Base-by-base conservation (phyloP, 2,888 invertebrate species). In the Pyrgus malvae region DNA sequence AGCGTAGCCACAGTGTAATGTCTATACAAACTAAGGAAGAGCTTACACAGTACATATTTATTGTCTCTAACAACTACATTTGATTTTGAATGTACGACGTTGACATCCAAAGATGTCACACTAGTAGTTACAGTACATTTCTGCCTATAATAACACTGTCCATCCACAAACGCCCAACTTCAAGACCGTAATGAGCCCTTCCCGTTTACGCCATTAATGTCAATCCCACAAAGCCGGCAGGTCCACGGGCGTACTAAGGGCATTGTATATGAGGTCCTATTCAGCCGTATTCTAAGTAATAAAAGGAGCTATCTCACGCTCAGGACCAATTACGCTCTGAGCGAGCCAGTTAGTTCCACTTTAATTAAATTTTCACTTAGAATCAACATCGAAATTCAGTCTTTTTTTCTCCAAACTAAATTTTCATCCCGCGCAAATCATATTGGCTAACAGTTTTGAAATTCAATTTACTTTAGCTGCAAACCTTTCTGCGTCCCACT, bases 251-350 rank as follows among this genome's bases (percentile, higher is more conserved):
- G n/a, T n/a, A 14, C 29, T 29, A 17, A 8, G 17, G 44, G 27
- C 17, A 29, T 44, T 44, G 25, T 44, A 44, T 44, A n/a, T 19
- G 27, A 44, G 35, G 25, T 23, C 2, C 46, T 23, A 25, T 48
- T 48, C 46, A 48, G 46, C 17, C 23, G 33, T 14, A 8, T 37
- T 25, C 46, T 48, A 25, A 25, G 37, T 37, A 25, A 8, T 25
- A 21, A 48, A 31, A 19, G 38, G 19, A 21, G 45, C 33, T 33
- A 46, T 46, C 29, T 23, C 25, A 25, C 37, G 33, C 12, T 25
- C 25, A 48, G 25, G n/a, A 37, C 37, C 48, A 37, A 37, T 48
- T 48, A 48, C 11, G 8, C 14, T 37, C 25, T 25, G 48, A 48
- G 23, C 23, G 19, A 23, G 21, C 33, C 45, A 17, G 21, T 33